phyloP scores from a whole-genome alignment of 2,888 invertebrate genomes.

The Scaptomyza tumidula region DNA sequence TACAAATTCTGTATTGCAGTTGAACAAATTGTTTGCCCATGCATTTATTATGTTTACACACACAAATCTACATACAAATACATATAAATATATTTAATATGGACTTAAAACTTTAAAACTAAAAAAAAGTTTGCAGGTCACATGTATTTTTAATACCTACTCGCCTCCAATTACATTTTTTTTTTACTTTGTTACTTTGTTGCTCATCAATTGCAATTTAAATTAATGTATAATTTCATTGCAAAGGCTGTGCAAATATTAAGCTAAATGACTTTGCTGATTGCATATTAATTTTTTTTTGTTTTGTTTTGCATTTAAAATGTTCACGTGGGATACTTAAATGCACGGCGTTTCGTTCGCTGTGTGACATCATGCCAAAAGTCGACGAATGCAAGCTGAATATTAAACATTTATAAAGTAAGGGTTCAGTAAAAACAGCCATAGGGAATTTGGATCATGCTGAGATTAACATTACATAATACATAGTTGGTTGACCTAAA shows the following conservation, averaged over 20 bases:
- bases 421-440: background rate
- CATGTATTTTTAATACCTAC: slow-evolving; percentile 16
- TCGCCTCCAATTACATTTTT: background rate
- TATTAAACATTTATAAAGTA: slow-evolving; percentile 32
- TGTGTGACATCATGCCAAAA: slow-evolving; percentile 48
- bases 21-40: slow-evolving; percentile 27
- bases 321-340: slow-evolving; percentile 38
- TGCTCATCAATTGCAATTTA: slow-evolving; percentile 36
- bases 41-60: slow-evolving; percentile 24
- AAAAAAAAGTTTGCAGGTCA: background rate
- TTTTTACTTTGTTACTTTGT: slow-evolving; percentile 23
- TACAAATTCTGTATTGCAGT: slow-evolving; percentile 3
- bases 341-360: slow-evolving; percentile 3
- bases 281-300: slow-evolving; percentile 64
- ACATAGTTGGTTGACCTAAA: background rate
- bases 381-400: slow-evolving; percentile 52
- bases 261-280: slow-evolving; percentile 55
- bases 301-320: slow-evolving; percentile 29
- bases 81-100: slow-evolving; percentile 3
- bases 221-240: slow-evolving; percentile 26
- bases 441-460: background rate
- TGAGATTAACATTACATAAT: background rate
- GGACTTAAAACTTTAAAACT: background rate
- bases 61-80: background rate
- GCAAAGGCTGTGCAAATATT: slow-evolving; percentile 28